These are phyloP conservation scores for Yoshiicerus persimilis DNA, from an alignment of 1,140 invertebrate genomes.

Conservation along the genomic window DNA sequence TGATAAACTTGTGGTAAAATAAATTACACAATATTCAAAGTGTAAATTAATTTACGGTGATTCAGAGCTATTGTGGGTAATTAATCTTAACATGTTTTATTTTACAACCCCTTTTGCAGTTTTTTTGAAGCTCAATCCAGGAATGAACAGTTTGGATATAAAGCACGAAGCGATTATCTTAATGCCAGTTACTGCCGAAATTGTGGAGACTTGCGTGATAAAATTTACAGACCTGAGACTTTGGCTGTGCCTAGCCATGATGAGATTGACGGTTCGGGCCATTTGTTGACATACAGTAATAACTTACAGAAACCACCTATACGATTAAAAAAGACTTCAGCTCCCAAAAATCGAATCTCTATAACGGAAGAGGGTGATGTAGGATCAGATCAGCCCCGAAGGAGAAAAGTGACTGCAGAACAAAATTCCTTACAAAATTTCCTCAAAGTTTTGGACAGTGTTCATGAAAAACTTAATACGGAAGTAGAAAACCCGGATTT, in stretches of 20 bases:
- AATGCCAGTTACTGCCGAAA: neutral
- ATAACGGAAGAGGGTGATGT: neutral
- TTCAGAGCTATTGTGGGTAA: too few species aligned
- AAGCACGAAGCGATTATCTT: neutral
- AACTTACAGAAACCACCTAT: neutral
- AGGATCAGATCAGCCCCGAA: neutral
- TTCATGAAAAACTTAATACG: slow-evolving; percentile 32
- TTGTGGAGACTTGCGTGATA: neutral
- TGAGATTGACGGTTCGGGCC: too few species aligned
- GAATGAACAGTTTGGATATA: neutral
- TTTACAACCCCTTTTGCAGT: too few species aligned
- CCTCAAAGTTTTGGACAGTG: slow-evolving; percentile 31
- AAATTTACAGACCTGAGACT: too few species aligned
- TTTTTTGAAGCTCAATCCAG: slow-evolving; percentile 24
- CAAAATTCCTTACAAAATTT: slow-evolving; percentile 27
- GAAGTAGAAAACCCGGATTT: neutral
- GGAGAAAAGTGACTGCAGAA: neutral
- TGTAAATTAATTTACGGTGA: too few species aligned
- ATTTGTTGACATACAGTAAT: neutral
- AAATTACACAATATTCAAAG: too few species aligned
- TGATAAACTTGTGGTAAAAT: too few species aligned
- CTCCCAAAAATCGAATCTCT: neutral
- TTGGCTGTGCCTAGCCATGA: too few species aligned
- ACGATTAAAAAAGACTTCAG: neutral
- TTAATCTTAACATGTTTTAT: too few species aligned